Evolutionary conservation across 2,797 vertebrate species (phyloP), one percentile per base, ranked within the genome.

Genomic region (Dromococcyx pavoninus): DNA sequence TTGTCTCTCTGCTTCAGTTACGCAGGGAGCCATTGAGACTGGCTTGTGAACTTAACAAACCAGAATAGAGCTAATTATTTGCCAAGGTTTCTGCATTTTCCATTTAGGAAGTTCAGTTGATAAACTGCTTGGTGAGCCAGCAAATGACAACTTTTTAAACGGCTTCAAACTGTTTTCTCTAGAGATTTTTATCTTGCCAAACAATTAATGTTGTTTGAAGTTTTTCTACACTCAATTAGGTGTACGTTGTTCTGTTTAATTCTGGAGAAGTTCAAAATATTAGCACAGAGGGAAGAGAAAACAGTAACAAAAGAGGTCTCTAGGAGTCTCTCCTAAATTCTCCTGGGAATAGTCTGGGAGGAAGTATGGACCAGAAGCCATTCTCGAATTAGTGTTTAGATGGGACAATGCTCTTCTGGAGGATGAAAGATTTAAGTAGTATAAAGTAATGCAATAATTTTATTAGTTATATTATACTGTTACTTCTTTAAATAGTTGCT

Each of bases 81-180:
- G 80, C 58, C 72, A 70, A 53, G 30, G 69, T 22, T 72, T 93
- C 84, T 61, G 50, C 67, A 78, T 73, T 90, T 87, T 75, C 56
- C n/a, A 58, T 89, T 86, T 73, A 94, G 46, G 65, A 94, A 91
- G 72, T 27, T 94, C 46, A 56, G 70, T 87, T 71, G 58, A 91
- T 78, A 87, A 96, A 90, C 67, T 62, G 21, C 1, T 4, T 9
- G 10, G 33, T 64, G 17, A 94, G 81, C n/a, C 81, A 77, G 66
- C 75, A 94, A 89, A 95, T 57, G 51, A 66, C 79, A 86, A 91
- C 51, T 76, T 13, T 66, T 87, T 83, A 41, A 66, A 80, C 33
- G 64, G 33, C 66, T 90, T 80, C 66, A 39, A 88, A 77, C 28
- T 75, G 22, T 90, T 94, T 94, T 80, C 54, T 74, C 33, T 64